phyloP scores from a whole-genome alignment of 2,113 vertebrate genomes.

The Callionymus lyra region DNA sequence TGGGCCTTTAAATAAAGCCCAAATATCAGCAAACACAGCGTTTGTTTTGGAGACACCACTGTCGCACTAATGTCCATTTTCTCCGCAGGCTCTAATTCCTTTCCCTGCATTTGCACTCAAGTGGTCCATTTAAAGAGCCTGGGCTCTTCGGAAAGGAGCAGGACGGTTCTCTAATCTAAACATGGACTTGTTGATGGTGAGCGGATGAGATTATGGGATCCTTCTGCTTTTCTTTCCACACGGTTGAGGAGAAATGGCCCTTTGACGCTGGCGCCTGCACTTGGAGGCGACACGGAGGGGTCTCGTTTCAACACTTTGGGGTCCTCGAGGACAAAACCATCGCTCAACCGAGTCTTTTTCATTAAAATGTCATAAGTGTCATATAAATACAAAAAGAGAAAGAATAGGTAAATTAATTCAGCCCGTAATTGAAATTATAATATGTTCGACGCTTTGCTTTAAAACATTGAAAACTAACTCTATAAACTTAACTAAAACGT shows the following conservation, averaged over 20 bases:
- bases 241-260: conserved; percentile 54
- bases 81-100: neutral
- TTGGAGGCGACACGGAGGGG: conserved; percentile 45
- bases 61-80: neutral
- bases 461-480: no score
- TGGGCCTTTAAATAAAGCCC: no score
- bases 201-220: conserved; percentile 65
- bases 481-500: no score
- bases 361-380: no score
- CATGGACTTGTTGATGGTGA: conserved; percentile 61
- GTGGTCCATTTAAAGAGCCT: conserved; percentile 39
- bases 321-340: neutral
- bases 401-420: no score
- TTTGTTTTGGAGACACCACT: no score
- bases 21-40: no score
- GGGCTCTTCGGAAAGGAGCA: conserved; percentile 24
- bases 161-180: conserved; percentile 60
- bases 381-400: no score
- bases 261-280: conserved; percentile 69
- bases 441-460: no score
- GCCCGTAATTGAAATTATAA: no score
- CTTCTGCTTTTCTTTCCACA: conserved; percentile 52
- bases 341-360: no score
- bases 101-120: conserved; percentile 1
- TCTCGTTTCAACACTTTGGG: conserved; percentile 40